A percentile compares a stretch with the other conserved stretches of the same genome.
Evolutionary conservation across 2,888 invertebrate genomes (phyloP).

Genomic region (Neoaliturus tenellus): DNA sequence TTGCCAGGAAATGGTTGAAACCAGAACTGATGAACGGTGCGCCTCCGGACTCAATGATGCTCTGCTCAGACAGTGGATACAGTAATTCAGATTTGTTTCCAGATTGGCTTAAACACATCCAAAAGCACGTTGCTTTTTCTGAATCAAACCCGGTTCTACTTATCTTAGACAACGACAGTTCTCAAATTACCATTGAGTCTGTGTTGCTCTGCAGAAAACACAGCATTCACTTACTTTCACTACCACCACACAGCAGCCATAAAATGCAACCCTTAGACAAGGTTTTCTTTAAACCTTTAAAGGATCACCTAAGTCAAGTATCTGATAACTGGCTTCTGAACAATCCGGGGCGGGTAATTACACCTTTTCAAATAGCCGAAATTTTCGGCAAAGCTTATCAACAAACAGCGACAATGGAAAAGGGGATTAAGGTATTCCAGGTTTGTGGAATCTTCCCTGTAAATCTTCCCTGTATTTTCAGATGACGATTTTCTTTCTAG

Average conservation of each 20-base stretch:
- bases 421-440: conserved; percentile 24
- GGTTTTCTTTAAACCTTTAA: conserved; percentile 42
- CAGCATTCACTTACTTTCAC: conserved; percentile 38
- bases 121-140: conserved; percentile 64
- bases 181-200: conserved; percentile 40
- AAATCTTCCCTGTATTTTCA: conserved; percentile 30
- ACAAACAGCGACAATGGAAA: conserved; percentile 23
- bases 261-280: conserved; percentile 41
- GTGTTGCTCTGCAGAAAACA: conserved; percentile 31
- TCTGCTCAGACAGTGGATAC: conserved; percentile 68
- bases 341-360: conserved; percentile 28
- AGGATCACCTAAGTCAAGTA: conserved; percentile 26
- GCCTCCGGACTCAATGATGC: conserved; percentile 66
- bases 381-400: conserved; percentile 27
- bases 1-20: conserved; percentile 68
- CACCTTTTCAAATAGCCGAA: conserved; percentile 28
- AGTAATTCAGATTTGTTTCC: conserved; percentile 69
- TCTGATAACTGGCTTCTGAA: conserved; percentile 41
- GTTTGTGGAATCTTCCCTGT: conserved; percentile 41
- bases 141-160: conserved; percentile 64
- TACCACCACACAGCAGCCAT: conserved; percentile 50
- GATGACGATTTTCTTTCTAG: conserved; percentile 48
- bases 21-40: conserved; percentile 67
- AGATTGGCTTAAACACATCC: conserved; percentile 69
- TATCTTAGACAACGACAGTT: conserved; percentile 59